These are phyloP conservation scores for Drosophila navojoa DNA, from an alignment of 1,140 invertebrate species.

Conservation along the genomic window DNA sequence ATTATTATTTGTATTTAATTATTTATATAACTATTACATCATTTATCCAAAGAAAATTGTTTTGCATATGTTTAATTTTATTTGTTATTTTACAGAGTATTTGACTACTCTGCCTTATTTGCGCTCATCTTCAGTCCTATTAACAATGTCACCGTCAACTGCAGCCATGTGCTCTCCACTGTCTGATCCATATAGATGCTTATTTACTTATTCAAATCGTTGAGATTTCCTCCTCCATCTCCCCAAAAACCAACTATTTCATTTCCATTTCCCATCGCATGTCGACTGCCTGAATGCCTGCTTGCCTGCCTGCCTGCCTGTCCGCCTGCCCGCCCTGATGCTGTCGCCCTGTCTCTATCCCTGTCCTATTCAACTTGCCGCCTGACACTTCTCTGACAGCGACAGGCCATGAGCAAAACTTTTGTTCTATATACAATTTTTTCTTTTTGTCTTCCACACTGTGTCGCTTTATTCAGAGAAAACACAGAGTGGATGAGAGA, in stretches of 20 bases:
- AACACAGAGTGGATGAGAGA: constrained; percentile 33
- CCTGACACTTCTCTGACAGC: constrained; percentile 82
- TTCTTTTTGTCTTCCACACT: constrained; percentile 3
- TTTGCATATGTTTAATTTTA: not conserved
- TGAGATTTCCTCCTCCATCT: constrained; percentile 40
- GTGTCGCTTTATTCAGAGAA: constrained; percentile 53
- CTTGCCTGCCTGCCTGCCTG: not conserved
- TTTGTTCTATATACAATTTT: constrained; percentile 71
- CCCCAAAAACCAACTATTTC: constrained; percentile 18
- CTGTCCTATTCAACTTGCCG: constrained; percentile 77
- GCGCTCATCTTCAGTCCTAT: constrained; percentile 61
- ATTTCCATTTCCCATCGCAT: constrained; percentile 47
- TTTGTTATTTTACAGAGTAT: constrained; percentile 13
- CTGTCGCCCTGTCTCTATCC: constrained; percentile 30
- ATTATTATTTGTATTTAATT: not conserved
- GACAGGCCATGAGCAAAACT: constrained; percentile 76
- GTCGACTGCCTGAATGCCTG: constrained; percentile 28
- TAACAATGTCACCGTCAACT: constrained; percentile 75
- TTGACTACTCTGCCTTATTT: constrained; percentile 1
- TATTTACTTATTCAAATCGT: constrained; percentile 82
- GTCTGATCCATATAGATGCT: constrained; percentile 51
- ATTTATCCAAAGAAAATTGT: not conserved
- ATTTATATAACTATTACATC: not conserved
- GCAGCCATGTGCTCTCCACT: constrained; percentile 60
- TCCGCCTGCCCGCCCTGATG: constrained; percentile 19